Conservation (phyloP, 2,888 invertebrate species). For the Epinotia nisella region DNA sequence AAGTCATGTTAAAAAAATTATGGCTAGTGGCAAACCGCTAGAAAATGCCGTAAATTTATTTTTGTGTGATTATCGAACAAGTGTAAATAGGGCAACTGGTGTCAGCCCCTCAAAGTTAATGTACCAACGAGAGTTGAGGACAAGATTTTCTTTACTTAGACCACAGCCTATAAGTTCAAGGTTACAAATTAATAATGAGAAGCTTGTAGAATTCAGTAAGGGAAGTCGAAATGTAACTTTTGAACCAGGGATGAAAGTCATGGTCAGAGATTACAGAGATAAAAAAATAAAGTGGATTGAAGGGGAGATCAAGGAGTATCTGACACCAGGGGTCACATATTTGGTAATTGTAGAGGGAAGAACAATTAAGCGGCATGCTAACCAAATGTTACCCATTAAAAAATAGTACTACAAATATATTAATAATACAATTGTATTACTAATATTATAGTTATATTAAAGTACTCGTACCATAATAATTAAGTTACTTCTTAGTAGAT, state of each 20-base stretch:
- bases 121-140: constrained; percentile 9
- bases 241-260: constrained; percentile 1
- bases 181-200: not conserved
- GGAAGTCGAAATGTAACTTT: too few species aligned
- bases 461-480: too few species aligned
- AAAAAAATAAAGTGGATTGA: constrained; percentile 8
- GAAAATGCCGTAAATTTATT: constrained; percentile 5
- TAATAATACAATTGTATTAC: too few species aligned
- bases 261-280: constrained; percentile 12
- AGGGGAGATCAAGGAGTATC: not conserved
- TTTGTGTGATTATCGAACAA: constrained; percentile 1
- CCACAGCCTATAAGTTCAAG: constrained; percentile 10
- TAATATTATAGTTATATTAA: too few species aligned
- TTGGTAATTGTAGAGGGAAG: constrained; percentile 9
- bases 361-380: too few species aligned
- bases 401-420: too few species aligned
- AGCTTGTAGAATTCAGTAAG: too few species aligned
- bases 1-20: not conserved
- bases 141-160: constrained; percentile 13
- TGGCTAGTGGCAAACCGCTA: not conserved
- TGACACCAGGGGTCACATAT: constrained; percentile 16
- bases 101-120: constrained; percentile 14
- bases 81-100: constrained; percentile 18
- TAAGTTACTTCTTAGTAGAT: too few species aligned
- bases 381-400: too few species aligned